phyloP scores from a whole-genome alignment of 1,140 invertebrate species.

The Samia ricini region DNA sequence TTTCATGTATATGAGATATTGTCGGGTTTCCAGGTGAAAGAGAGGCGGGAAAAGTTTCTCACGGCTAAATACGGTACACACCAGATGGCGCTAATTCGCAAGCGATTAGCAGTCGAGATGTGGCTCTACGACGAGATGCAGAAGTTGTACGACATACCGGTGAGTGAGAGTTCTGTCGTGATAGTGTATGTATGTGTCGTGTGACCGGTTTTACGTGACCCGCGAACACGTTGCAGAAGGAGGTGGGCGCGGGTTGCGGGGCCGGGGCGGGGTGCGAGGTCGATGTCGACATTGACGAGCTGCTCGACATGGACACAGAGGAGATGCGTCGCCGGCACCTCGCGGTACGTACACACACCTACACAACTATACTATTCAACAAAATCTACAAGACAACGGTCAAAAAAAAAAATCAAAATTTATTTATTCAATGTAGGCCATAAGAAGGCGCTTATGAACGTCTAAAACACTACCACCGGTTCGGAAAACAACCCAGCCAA shows the following conservation, averaged over 20 bases:
- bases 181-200: background rate
- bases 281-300: constrained; percentile 95
- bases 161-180: constrained; percentile 67
- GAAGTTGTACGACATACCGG: constrained; percentile 90
- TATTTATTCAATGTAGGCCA: too few species aligned
- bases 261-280: constrained; percentile 82
- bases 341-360: constrained; percentile 79
- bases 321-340: constrained; percentile 89
- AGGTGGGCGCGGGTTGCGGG: constrained; percentile 22
- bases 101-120: constrained; percentile 96
- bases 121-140: constrained; percentile 97
- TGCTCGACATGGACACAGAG: constrained; percentile 94
- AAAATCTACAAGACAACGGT: too few species aligned
- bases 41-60: constrained; percentile 94
- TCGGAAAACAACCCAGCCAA: too few species aligned
- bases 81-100: constrained; percentile 97
- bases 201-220: background rate
- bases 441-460: too few species aligned
- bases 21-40: constrained; percentile 81
- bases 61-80: constrained; percentile 98
- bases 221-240: too few species aligned
- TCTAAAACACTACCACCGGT: too few species aligned
- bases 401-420: too few species aligned
- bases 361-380: too few species aligned
- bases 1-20: background rate